phyloP scores from a whole-genome alignment of 2,113 vertebrate species.

The Sakesphorus luctuosus region DNA sequence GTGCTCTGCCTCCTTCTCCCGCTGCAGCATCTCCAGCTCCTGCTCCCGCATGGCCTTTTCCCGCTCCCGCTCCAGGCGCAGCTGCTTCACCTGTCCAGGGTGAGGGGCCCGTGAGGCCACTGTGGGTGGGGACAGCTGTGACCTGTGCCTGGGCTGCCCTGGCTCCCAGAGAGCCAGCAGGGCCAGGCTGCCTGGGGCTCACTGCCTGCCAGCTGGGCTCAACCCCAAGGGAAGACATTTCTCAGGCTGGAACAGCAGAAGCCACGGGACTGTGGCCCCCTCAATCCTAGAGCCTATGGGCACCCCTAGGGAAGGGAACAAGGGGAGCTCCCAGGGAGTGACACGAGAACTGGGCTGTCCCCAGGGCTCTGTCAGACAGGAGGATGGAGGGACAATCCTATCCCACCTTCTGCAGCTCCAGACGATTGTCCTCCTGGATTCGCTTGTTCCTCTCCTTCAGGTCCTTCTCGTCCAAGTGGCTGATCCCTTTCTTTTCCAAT shows the following conservation, averaged over 20 bases:
- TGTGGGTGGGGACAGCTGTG: accelerated
- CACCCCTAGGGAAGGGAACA: neutral
- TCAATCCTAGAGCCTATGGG: neutral
- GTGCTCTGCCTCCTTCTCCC: slow-evolving; percentile 97
- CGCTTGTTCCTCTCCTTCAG: slow-evolving; percentile 95
- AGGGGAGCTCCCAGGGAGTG: neutral
- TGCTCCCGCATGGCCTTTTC: slow-evolving; percentile 97
- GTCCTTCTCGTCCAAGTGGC: slow-evolving; percentile 94
- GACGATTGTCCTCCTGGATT: slow-evolving; percentile 95
- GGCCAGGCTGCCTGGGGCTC: neutral
- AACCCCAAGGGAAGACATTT: neutral
- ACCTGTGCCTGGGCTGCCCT: neutral
- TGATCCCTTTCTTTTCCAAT: slow-evolving; percentile 92
- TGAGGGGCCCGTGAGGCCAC: accelerated
- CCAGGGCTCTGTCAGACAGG: neutral
- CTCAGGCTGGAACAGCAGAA: neutral
- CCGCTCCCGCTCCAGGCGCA: slow-evolving; percentile 92
- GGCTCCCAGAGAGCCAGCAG: neutral
- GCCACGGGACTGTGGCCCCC: no score
- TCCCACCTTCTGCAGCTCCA: slow-evolving; percentile 94
- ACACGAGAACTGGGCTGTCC: neutral
- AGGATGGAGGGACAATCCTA: neutral
- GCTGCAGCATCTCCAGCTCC: slow-evolving; percentile 96
- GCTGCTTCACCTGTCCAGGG: slow-evolving; percentile 88
- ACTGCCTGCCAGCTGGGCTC: neutral